Percentiles rank a stretch among this genome's conserved stretches.
Evolutionary conservation across 2,888 invertebrate species (phyloP).

Genomic region (Brachyptera putata): DNA sequence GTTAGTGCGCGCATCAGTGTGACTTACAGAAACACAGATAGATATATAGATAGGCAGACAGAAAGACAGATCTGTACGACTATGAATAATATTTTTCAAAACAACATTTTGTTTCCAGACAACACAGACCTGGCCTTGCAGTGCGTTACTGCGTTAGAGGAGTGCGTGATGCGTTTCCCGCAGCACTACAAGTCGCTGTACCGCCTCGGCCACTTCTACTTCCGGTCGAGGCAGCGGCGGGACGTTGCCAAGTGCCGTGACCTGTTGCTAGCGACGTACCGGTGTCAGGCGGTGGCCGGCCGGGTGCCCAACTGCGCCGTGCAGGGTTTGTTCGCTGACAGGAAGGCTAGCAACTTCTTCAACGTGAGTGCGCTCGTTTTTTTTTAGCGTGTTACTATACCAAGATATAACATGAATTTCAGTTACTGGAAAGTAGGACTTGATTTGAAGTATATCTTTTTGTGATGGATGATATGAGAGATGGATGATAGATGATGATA

Average conservation of each 20-base stretch:
- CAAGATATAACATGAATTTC: background rate
- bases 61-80: too few relatives aligned
- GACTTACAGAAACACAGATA: too few relatives aligned
- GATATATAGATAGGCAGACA: too few relatives aligned
- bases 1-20: too few relatives aligned
- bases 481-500: too few relatives aligned
- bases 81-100: too few relatives aligned
- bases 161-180: constrained; percentile 79
- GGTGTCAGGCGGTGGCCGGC: constrained; percentile 49
- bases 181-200: constrained; percentile 93
- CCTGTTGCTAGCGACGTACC: constrained; percentile 64
- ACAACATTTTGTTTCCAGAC: too few relatives aligned
- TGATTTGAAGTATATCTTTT: too few relatives aligned
- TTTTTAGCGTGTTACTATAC: background rate
- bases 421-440: too few relatives aligned
- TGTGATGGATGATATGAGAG: too few relatives aligned
- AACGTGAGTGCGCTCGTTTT: constrained; percentile 57
- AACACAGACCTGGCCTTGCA: constrained; percentile 47
- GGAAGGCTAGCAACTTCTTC: constrained; percentile 82
- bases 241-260: constrained; percentile 67
- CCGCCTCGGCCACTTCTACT: constrained; percentile 78
- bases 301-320: constrained; percentile 66
- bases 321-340: constrained; percentile 78
- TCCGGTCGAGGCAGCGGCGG: constrained; percentile 64
- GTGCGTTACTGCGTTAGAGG: constrained; percentile 74